Conservation (phyloP, 2,113 vertebrate species). For the Andinoacara biseriatus region DNA sequence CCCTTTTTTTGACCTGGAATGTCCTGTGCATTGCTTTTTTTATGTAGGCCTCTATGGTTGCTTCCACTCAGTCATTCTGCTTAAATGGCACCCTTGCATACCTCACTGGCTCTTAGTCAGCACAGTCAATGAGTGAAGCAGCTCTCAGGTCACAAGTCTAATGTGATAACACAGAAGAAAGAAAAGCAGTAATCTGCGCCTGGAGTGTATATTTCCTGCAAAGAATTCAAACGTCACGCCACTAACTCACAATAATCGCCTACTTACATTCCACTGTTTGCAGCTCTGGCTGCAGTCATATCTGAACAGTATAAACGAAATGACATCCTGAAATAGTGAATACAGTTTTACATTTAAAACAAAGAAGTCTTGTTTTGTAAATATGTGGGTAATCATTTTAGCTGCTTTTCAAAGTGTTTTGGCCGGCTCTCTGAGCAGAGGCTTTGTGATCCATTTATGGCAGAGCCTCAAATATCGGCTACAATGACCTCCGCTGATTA, state of each 20-base stretch:
- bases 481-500: conserved; percentile 24
- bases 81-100: too few species aligned
- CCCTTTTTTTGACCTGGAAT: too few species aligned
- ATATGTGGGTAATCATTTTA: not conserved
- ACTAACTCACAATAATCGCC: too few species aligned
- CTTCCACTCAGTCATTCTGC: too few species aligned
- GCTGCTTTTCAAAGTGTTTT: not conserved
- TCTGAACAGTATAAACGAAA: fast-evolving
- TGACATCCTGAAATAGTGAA: not conserved
- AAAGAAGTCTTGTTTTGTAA: not conserved
- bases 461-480: conserved; percentile 15
- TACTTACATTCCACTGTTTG: not conserved
- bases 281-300: not conserved
- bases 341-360: not conserved
- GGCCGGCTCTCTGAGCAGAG: not conserved
- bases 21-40: too few species aligned
- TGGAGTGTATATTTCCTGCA: not conserved
- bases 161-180: not conserved
- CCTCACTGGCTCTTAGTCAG: too few species aligned
- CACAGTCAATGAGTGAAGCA: too few species aligned
- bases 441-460: conserved; percentile 24
- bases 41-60: too few species aligned
- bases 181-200: not conserved
- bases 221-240: not conserved
- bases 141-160: not conserved